phyloP scores from a whole-genome alignment of 2,113 vertebrate species.

The Macrotus californicus region DNA sequence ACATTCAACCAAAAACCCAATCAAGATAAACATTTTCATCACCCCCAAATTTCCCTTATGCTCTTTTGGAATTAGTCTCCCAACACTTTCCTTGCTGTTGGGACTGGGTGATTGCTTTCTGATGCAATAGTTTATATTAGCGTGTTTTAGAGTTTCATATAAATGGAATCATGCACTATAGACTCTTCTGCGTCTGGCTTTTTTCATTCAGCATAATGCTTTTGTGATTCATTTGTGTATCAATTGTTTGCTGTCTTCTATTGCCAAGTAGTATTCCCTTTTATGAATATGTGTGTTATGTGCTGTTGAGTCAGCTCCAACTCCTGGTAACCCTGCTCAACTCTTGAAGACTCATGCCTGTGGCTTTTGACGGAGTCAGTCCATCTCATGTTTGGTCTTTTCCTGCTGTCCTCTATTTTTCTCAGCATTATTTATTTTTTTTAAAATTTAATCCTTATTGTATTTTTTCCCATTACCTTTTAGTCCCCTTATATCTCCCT shows the following conservation, averaged over 20 bases:
- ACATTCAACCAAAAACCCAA: not conserved
- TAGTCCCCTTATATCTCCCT: too few relatives aligned
- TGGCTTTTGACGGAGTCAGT: not conserved
- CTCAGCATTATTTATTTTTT: not conserved
- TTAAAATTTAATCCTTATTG: too few relatives aligned
- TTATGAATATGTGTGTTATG: not conserved
- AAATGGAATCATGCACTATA: not conserved
- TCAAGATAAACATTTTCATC: not conserved
- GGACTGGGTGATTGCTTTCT: not conserved
- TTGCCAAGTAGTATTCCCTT: not conserved
- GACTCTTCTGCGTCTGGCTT: not conserved
- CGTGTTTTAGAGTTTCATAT: not conserved
- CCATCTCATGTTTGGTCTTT: not conserved
- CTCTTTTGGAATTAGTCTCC: not conserved
- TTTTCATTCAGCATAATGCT: not conserved
- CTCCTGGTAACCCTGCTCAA: not conserved
- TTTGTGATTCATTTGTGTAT: not conserved
- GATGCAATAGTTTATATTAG: not conserved
- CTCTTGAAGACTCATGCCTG: not conserved
- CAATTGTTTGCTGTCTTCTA: not conserved
- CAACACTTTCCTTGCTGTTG: not conserved
- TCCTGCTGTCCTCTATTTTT: not conserved
- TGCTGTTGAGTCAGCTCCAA: not conserved
- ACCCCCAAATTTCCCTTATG: not conserved
- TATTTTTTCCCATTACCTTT: too few relatives aligned